Base-by-base conservation (phyloP, 30 jellyfish, hydroid and myxozoan species). In the Clytia hemisphaerica region DNA sequence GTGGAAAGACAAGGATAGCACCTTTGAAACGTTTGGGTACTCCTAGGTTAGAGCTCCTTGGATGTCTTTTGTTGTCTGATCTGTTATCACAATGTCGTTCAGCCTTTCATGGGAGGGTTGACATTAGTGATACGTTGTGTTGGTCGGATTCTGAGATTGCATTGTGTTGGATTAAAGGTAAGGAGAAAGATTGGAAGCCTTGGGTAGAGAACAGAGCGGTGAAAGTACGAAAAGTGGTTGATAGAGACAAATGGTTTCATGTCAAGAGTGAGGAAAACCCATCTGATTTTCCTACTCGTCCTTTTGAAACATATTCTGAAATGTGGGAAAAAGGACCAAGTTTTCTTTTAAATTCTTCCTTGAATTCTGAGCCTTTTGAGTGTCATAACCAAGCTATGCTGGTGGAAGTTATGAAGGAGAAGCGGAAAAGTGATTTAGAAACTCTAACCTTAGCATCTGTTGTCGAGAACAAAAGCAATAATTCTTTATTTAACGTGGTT, bases 131-230 rank as follows among this genome's bases (percentile, higher is more conserved):
- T 30, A 54, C 72, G 19, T 82, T 25, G 38, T 84, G 54, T 61
- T 84, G 89, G 93, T 69, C 75, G 22, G 77, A 84, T 58, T 84
- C 93, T 0, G 46, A 65, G 63, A 83, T 87, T 27, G 77, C 88
- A 1, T 45, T 84, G 30, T 77, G 93, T 64, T 84, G 88, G 95
- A 60, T 84, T 2, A 67, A 54, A 67, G 76, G 78, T 31, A 67
- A 84, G 58, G 75, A 45, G 60, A 84, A 67, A 67, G 26, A 26
- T 26, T 67, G 80, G 80, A 67, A 45, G 35, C 79, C 75, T 6
- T 49, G 75, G 76, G 76, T 67, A 19, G 59, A 67, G 35, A 67
- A 67, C 46, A 19, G 76, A 24, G 80, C 46, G 2, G 80, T 46
- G 5, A 25, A n/a, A 25, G 34, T 67, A 25, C 44, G 76, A 6